Evolutionary conservation across 2,888 invertebrate genomes (phyloP).

Genomic region (Dicyrtoma fusca): DNA sequence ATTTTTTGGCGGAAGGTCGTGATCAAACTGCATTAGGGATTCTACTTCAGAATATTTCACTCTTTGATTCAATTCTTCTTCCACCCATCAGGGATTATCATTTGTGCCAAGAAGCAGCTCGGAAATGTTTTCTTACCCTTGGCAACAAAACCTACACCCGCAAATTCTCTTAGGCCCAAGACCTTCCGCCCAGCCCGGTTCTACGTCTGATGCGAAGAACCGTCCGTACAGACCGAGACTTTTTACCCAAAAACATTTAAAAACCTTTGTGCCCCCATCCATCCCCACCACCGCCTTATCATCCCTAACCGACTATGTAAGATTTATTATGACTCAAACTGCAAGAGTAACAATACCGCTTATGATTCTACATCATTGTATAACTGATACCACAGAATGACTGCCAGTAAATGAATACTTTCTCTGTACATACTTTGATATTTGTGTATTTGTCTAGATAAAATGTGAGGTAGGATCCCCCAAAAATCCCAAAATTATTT

Average conservation of each 20-base stretch:
- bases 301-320: neutral
- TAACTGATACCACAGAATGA: no score
- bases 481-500: no score
- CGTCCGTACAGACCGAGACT: neutral
- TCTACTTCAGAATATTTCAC: slow-evolving; percentile 48
- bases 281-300: neutral
- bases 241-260: neutral
- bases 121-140: slow-evolving; percentile 70
- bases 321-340: slow-evolving; percentile 24
- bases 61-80: slow-evolving; percentile 63
- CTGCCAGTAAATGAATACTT: no score
- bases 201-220: no score
- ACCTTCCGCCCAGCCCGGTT: neutral
- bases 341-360: neutral
- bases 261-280: neutral
- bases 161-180: neutral
- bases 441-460: no score
- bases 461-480: no score
- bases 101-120: slow-evolving; percentile 72
- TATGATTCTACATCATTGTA: neutral
- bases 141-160: slow-evolving; percentile 63
- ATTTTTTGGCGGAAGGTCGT: slow-evolving; percentile 57
- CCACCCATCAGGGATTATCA: slow-evolving; percentile 77
- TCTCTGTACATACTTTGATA: no score
- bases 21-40: slow-evolving; percentile 51